Evolutionary conservation across 2,888 invertebrate genomes (phyloP), one percentile per base, ranked within the genome.

Genomic region (Campoplex capitator): DNA sequence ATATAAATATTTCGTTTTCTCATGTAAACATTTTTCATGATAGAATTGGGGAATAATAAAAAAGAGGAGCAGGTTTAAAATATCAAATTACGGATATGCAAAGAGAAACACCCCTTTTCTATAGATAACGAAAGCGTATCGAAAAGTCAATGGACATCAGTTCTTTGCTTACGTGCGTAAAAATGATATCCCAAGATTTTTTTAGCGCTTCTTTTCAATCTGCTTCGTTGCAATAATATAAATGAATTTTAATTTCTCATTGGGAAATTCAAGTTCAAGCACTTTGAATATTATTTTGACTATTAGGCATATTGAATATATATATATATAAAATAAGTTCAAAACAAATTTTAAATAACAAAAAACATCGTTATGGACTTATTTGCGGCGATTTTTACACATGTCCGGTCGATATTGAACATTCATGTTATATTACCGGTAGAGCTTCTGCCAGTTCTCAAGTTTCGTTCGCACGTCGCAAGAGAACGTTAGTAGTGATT

Each of bases 91-190:
- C 80, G 70, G 38, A n/a, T 35, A 16, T 82, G 81, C 28, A 28
- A 51, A 23, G 73, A 77, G 73, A 82, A 67, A 82, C 77, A 73
- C 77, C 77, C 81, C 74, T 58, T 75, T n/a, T 23, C 56, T 54
- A 70, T 35, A 82, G 81, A 85, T 82, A 85, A 85, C 81, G 70
- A 85, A 80, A 58, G 56, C 58, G 81, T 77, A 68, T 54, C 35
- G 73, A 42, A 70, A 70, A 65, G 32, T 35, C 48, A 70, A 35
- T 11, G 45, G 56, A 54, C 13, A 42, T 56, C n/a, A 42, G 1
- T 54, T 54, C 77, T 67, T 68, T 67, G 73, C 32, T 48, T 68
- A 85, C 77, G 77, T 76, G 18, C 51, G 77, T 73, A 48, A 71
- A 78, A 71, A 76, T 70, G 16, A 75, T 54, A 6, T 1, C 9